Evolutionary conservation across 2,888 invertebrate species (phyloP).

Genomic region (Heliothis peltigera): DNA sequence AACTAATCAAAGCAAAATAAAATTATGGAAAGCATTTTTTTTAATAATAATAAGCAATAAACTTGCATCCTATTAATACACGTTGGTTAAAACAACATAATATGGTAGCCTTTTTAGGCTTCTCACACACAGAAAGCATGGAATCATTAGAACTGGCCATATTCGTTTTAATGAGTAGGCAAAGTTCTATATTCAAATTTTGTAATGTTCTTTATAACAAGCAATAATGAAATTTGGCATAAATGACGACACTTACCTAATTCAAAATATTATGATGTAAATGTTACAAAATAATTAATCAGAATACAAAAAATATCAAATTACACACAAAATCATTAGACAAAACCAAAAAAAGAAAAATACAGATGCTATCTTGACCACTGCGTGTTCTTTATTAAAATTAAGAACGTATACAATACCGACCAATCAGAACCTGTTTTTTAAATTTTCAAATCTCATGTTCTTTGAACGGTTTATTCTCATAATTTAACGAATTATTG

Average conservation of each 20-base stretch:
- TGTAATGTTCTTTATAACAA: neutral
- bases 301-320: conserved; percentile 43
- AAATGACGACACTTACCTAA: conserved; percentile 17
- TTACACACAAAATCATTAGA: conserved; percentile 56
- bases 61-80: conserved; percentile 11
- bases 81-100: conserved; percentile 10
- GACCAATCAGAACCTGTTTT: conserved; percentile 52
- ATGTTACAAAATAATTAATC: conserved; percentile 41
- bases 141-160: conserved; percentile 27
- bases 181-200: neutral
- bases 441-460: conserved; percentile 37
- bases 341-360: conserved; percentile 49
- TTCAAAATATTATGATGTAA: conserved; percentile 15
- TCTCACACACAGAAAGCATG: conserved; percentile 15
- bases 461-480: conserved; percentile 67
- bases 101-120: conserved; percentile 8
- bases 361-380: conserved; percentile 55
- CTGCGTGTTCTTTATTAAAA: conserved; percentile 70
- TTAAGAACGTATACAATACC: conserved; percentile 55
- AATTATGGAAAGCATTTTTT: too few relatives aligned
- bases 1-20: too few relatives aligned
- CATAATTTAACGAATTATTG: conserved; percentile 78
- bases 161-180: conserved; percentile 9
- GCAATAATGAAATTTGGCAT: conserved; percentile 3
- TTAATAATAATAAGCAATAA: conserved; percentile 13